Evolutionary conservation across 2,888 invertebrate species (phyloP), one percentile per base, ranked within the genome.

Genomic region (Caenorhabditis sinica): DNA sequence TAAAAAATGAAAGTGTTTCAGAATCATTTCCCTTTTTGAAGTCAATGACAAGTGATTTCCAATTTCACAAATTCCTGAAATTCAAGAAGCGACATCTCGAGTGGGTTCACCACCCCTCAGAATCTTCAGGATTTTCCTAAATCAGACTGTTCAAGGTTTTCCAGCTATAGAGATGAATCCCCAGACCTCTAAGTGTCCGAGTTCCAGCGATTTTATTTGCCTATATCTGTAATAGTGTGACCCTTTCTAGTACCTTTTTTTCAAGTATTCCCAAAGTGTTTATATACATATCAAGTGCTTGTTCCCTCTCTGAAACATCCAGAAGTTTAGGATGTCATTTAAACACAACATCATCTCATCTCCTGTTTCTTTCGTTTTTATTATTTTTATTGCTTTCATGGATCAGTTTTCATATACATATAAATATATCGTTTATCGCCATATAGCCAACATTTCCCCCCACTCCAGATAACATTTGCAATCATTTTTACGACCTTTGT

Each of bases 401-500:
- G 49, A 49, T 49, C 49, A 49, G 49, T 49, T 49, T 49, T 49
- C 56, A 56, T 56, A 49, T n/a, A 49, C n/a, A 49, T n/a, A 6
- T 17, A 49, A 5, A 49, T 58, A 30, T 60, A 60, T 60, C 58
- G 45, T 17, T 33, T 43, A 28, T 68, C 66, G 58, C 75, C 40
- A 40, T 40, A 75, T 75, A 66, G 56, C 68, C 74, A 75, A 53
- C 56, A 40, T 58, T 20, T 58, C 53, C 40, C n/a, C n/a, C n/a
- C n/a, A n/a, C n/a, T 56, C 33, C 43, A n/a, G 43, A 40, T 36
- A 36, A 36, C 25, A 40, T 51, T 61, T 68, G 51, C 76, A 76
- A 76, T 76, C 76, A 76, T 76, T 79, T 79, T 79, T 79, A 79
- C 79, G 79, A 79, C 71, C 79, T 71, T 79, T 79, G 71, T 77